A percentile compares a stretch with the other conserved stretches of the same genome.
phyloP scores from a whole-genome alignment of 2,797 vertebrate genomes.

The Gymnothorax reevesii region DNA sequence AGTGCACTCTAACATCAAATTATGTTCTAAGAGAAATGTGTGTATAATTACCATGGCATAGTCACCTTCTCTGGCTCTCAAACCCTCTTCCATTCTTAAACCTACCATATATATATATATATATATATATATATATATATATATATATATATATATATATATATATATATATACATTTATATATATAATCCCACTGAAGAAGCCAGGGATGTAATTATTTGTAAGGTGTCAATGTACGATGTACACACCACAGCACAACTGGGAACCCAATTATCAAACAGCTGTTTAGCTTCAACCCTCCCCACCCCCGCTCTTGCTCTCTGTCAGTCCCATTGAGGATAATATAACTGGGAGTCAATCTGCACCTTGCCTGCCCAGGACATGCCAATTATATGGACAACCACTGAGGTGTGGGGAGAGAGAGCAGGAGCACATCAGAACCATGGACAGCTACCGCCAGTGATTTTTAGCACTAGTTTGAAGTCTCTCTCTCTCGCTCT shows the following conservation, averaged over 20 bases:
- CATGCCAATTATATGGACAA: constrained; percentile 22
- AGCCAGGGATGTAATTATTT: constrained; percentile 75
- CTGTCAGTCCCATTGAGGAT: background rate
- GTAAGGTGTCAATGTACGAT: constrained; percentile 74
- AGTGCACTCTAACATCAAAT: background rate
- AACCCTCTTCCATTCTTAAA: background rate
- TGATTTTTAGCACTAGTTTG: background rate
- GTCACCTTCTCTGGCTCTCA: background rate
- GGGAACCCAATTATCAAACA: constrained; percentile 77
- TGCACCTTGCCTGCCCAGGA: background rate
- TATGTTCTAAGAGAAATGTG: background rate
- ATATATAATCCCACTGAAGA: constrained; percentile 61
- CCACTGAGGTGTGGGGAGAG: constrained; percentile 12
- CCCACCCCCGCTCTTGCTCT: constrained; percentile 27
- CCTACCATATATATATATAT: constrained; percentile 64
- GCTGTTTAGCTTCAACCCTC: constrained; percentile 70
- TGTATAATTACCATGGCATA: constrained; percentile 14
- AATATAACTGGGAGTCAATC: constrained; percentile 13
- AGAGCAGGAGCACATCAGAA: background rate
- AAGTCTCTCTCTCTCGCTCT: constrained; percentile 61
- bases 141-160: constrained; percentile 69
- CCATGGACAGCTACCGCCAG: constrained; percentile 26
- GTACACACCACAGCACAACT: constrained; percentile 72
- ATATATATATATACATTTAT: too few species aligned
- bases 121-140: too few species aligned